These are phyloP conservation scores for Disparrhopalites patrizii DNA, from an alignment of 2,888 invertebrate species.

Conservation along the genomic window DNA sequence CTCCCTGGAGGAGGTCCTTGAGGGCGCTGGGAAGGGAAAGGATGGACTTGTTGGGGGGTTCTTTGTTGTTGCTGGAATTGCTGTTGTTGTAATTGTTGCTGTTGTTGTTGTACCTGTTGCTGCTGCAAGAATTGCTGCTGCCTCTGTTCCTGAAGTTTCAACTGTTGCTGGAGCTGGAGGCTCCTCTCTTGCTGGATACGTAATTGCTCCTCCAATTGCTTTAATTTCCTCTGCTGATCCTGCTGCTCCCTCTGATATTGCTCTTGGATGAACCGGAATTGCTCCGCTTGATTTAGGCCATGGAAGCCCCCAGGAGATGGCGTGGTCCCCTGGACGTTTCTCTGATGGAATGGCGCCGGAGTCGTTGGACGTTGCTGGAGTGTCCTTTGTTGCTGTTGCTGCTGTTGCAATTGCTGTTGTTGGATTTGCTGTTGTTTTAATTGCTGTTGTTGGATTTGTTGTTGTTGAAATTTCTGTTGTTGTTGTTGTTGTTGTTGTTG, in stretches of 20 bases:
- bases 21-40: neutral
- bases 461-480: neutral
- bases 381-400: neutral
- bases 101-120: neutral
- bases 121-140: neutral
- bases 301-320: neutral
- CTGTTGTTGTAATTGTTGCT: neutral
- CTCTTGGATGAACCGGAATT: neutral
- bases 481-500: neutral
- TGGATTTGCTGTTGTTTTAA: slow-evolving; percentile 12
- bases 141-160: neutral
- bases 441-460: slow-evolving; percentile 6
- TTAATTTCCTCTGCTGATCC: neutral
- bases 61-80: neutral
- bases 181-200: neutral
- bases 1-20: neutral
- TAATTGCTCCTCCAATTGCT: neutral
- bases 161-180: neutral
- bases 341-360: neutral
- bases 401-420: neutral
- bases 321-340: neutral
- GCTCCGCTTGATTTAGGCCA: neutral
- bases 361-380: neutral
- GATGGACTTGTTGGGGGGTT: neutral
- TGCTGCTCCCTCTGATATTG: neutral